Evolutionary conservation across 2,113 vertebrate species (phyloP), one percentile per base, ranked within the genome.

Genomic region (Alligator sinensis): DNA sequence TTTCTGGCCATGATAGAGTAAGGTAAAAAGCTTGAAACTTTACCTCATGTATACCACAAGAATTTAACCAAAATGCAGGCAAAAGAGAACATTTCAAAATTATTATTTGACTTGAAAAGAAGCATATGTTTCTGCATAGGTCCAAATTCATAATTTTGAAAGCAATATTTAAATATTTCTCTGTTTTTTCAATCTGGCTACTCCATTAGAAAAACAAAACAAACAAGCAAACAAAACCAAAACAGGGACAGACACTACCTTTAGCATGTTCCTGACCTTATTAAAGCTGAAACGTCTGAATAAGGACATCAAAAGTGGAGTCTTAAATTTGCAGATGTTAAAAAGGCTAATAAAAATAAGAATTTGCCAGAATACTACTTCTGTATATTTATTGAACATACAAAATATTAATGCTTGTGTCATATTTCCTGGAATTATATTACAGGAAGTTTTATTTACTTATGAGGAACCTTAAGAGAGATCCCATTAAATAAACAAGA

Each of bases 401-500:
- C 6, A 88, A 81, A 90, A 7, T 14, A 59, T 47, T 4, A 4
- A 30, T 82, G 77, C 68, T 84, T 86, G 15, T 3, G 10, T 61
- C 4, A 24, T 27, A 5, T 76, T 60, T 80, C 12, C 30, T 68
- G 14, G 27, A 68, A 81, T 86, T 70, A 66, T 22, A 47, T 82
- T 95, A 87, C 64, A 87, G 5, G 1, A 28, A 24, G 10, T 9
- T 75, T 92, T 87, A 70, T 95, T 87, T 92, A 76, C n/a, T 80
- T 83, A 59, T 70, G 15, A 74, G 28, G 76, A 90, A 64, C 14
- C 6, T 21, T 80, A 78, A 86, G 57, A 28, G 84, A 58, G 25
- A 21, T 80, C 47, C 24, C 4, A 9, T 80, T 62, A 95, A n/a
- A 55, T 80, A 86, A 82, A 94, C 34, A 87, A 86, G 76, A 88